phyloP scores from a whole-genome alignment of 2,888 invertebrate genomes.

The Antheraea assamensis region DNA sequence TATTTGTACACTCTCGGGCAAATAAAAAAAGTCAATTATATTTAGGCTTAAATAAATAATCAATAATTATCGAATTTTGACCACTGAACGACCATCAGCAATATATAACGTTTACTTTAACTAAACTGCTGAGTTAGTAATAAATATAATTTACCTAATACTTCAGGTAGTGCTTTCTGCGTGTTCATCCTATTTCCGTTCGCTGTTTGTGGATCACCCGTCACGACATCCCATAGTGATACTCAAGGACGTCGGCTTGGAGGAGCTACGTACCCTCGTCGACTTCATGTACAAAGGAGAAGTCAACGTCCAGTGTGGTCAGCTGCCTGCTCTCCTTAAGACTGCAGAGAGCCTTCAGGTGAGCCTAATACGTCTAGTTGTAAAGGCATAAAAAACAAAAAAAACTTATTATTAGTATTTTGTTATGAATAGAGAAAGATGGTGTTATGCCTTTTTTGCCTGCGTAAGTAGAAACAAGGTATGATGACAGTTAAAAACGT shows the following conservation, averaged over 20 bases:
- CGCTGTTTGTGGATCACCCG: conserved; percentile 95
- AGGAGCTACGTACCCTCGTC: conserved; percentile 94
- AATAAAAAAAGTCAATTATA: no score
- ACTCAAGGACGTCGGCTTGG: conserved; percentile 95
- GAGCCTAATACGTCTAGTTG: conserved; percentile 17
- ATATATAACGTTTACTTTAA: no score
- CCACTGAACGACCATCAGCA: no score
- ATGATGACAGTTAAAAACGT: no score
- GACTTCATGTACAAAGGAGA: conserved; percentile 99
- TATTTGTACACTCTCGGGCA: no score
- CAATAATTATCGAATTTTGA: no score
- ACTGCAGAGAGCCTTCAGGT: conserved; percentile 96
- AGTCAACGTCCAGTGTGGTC: conserved; percentile 97
- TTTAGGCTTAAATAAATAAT: no score
- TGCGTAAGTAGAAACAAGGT: no score
- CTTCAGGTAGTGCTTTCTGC: conserved; percentile 94
- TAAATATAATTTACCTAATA: conserved; percentile 2
- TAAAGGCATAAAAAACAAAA: not conserved
- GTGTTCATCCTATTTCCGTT: conserved; percentile 97
- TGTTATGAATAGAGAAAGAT: no score
- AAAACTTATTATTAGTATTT: not conserved
- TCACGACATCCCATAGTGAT: conserved; percentile 96
- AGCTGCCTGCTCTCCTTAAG: conserved; percentile 93
- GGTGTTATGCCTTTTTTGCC: no score
- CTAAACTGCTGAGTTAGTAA: not conserved